phyloP scores from a whole-genome alignment of 1,140 invertebrate genomes.

The Triops longicaudatus region DNA sequence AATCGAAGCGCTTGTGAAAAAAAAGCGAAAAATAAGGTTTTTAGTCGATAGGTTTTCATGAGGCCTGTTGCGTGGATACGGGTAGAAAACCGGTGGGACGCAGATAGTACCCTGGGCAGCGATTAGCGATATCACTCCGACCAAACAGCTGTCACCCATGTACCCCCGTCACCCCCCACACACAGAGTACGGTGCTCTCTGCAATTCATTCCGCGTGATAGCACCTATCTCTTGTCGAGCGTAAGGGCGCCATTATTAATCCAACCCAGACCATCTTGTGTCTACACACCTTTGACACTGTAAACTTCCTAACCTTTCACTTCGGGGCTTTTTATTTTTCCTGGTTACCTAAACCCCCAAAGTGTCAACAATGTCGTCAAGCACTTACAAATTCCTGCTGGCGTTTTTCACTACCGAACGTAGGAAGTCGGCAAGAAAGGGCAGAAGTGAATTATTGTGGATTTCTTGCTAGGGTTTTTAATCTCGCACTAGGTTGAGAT shows the following conservation, averaged over 20 bases:
- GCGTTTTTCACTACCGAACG: no score
- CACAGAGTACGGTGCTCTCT: not conserved
- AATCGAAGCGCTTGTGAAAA: not conserved
- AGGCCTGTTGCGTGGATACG: conserved; percentile 10
- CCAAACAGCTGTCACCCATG: not conserved
- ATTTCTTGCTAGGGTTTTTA: no score
- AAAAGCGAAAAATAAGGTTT: not conserved
- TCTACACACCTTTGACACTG: not conserved
- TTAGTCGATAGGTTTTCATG: not conserved
- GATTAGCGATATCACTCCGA: conserved; percentile 8
- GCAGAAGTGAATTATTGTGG: no score
- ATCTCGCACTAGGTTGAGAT: no score
- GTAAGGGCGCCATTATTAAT: not conserved
- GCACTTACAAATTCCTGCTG: no score
- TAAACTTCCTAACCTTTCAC: not conserved
- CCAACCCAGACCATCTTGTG: not conserved
- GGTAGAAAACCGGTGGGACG: not conserved
- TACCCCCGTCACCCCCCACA: no score
- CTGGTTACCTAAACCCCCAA: no score
- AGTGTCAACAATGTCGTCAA: no score
- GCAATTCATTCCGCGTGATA: conserved; percentile 2
- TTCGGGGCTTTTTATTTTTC: no score
- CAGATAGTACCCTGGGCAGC: not conserved
- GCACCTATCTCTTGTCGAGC: not conserved
- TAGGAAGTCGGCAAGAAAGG: no score